A percentile compares a stretch with the other conserved stretches of the same genome.
Conservation (phyloP, 2,888 invertebrate genomes). For the Xestia sexstrigata region DNA sequence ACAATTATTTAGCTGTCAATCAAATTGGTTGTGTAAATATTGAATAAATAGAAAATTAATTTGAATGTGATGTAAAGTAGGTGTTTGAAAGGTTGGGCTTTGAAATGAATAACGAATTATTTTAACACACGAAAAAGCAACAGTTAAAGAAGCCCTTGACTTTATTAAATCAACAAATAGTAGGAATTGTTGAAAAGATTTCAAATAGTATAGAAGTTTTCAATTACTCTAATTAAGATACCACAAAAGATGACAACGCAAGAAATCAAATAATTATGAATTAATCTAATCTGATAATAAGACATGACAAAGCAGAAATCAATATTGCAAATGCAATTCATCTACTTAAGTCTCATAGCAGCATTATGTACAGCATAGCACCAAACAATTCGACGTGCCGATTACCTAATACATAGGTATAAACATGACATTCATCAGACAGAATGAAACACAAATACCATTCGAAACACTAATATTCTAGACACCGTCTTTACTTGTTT, state of each 20-base stretch:
- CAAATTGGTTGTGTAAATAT: conserved; percentile 11
- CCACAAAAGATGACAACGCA: neutral
- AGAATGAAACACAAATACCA: neutral
- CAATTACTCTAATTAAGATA: neutral
- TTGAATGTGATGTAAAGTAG: neutral
- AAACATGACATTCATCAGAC: neutral
- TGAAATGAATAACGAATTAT: neutral
- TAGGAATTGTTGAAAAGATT: neutral
- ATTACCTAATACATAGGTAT: neutral
- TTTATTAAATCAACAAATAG: neutral
- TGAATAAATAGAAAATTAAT: conserved; percentile 7
- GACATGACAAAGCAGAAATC: neutral
- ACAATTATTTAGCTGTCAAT: conserved; percentile 16
- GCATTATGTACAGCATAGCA: neutral
- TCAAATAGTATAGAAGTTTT: neutral
- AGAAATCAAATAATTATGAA: neutral
- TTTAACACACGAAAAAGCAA: neutral
- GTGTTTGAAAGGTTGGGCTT: too few relatives aligned
- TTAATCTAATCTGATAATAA: neutral
- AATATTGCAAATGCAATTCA: neutral
- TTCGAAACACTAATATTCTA: conserved; percentile 2
- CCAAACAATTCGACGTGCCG: neutral
- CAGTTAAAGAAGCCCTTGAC: neutral
- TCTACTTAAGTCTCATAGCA: neutral
- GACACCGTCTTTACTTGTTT: conserved; percentile 14